Conservation (phyloP, 2,113 vertebrate species). For the Sapayoa aenigma region DNA sequence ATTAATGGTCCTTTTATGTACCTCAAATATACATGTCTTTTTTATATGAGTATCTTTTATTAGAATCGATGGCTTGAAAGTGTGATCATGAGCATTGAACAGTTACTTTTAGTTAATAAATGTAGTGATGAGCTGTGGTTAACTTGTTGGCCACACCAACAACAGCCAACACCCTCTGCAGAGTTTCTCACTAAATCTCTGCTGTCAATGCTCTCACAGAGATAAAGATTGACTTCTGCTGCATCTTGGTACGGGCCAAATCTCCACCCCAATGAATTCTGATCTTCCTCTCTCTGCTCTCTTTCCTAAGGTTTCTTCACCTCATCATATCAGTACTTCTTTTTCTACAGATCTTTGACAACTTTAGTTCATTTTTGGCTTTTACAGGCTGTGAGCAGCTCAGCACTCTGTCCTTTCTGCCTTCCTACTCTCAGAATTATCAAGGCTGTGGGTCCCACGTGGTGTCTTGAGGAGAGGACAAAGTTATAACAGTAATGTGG, state of each 20-base stretch:
- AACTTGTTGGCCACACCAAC: neutral
- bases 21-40: neutral
- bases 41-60: neutral
- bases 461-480: neutral
- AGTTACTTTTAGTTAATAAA: neutral
- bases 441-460: fast-evolving
- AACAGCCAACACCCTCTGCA: fast-evolving
- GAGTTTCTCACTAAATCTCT: neutral
- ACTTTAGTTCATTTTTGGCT: neutral
- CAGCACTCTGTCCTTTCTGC: neutral
- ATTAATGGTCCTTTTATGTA: neutral
- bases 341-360: neutral
- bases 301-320: neutral
- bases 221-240: neutral
- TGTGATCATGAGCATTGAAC: neutral
- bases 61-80: neutral
- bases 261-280: neutral
- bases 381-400: neutral
- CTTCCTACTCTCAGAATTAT: neutral
- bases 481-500: neutral
- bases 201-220: fast-evolving
- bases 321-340: neutral
- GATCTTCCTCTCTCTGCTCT: neutral
- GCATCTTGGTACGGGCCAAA: neutral
- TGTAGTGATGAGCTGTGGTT: neutral